Base-by-base conservation (phyloP, 2,113 vertebrate genomes). In the Etheostoma spectabile region DNA sequence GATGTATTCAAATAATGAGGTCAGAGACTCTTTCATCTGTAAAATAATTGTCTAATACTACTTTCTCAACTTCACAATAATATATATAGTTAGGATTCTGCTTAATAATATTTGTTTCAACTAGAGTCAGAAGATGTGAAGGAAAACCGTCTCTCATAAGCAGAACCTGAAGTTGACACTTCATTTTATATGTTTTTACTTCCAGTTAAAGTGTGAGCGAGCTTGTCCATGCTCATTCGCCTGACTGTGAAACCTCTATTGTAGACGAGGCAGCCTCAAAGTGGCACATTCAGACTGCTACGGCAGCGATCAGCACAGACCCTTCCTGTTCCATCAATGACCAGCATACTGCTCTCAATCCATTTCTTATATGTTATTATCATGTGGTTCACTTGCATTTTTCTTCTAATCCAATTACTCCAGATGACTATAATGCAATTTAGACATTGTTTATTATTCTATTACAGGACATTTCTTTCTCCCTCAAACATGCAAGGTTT, bases 391-490 rank as follows among this genome's bases (percentile, higher is more conserved):
- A 83, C 91, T 86, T 89, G 87, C 90, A 91, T 93, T 93, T 89
- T 84, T 35, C 6, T 83, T 79, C 81, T 92, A 95, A 96, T 92
- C 72, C 72, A 84, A 91, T 95, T 93, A 90, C 87, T 70, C 83
- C 46, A 79, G 86, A 86, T 86, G 90, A 89, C 89, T 90, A 89
- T 94, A 94, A 95, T 93, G 86, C 65, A 77, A 94, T 95, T 93
- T 91, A 82, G 89, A 84, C 90, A 91, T 91, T 92, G 92, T 94
- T 95, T 94, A 93, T 94, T 94, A 93, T 92, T 92, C 86, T 90
- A 91, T 93, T 91, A 87, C 82, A 77, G 88, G 80, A 87, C 84
- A 92, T 94, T 88, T 92, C 83, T 92, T 62, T 77, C 79, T 68
- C 83, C 77, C 74, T 91, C 87, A 82, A 87, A 91, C 89, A 88